A percentile compares a stretch with the other conserved stretches of the same genome.
These are phyloP conservation scores for Flexamia atlantica DNA, from an alignment of 2,888 invertebrate genomes.

Conservation along the genomic window DNA sequence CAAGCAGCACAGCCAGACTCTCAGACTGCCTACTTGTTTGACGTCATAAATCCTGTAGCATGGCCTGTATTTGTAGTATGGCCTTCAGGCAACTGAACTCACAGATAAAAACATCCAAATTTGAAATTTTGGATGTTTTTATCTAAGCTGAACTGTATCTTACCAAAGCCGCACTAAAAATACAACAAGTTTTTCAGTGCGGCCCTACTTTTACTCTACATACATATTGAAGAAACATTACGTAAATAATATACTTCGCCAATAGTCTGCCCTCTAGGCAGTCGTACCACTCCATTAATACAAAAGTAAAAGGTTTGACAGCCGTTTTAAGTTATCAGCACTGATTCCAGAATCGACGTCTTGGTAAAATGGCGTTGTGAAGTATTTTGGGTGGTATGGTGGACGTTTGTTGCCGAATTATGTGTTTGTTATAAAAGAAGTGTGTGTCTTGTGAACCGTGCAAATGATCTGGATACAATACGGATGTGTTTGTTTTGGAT, in stretches of 20 bases:
- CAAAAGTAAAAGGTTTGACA: slow-evolving; percentile 19
- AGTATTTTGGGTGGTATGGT: slow-evolving; percentile 16
- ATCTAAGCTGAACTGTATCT: too few relatives aligned
- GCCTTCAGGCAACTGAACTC: too few relatives aligned
- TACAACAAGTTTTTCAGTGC: too few relatives aligned
- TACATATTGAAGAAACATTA: too few relatives aligned
- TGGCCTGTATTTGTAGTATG: too few relatives aligned
- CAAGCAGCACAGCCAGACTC: too few relatives aligned
- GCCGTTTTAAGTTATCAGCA: slow-evolving; percentile 36
- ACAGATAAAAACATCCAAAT: too few relatives aligned
- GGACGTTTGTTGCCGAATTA: slow-evolving; percentile 23
- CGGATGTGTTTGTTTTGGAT: slow-evolving; percentile 40
- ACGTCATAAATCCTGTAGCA: too few relatives aligned
- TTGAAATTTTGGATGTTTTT: too few relatives aligned
- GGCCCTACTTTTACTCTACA: too few relatives aligned
- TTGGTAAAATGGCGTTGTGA: slow-evolving; percentile 63
- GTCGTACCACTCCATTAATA: background rate
- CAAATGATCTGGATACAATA: slow-evolving; percentile 41
- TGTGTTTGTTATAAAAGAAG: slow-evolving; percentile 49
- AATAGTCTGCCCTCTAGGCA: background rate
- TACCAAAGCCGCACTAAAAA: too few relatives aligned
- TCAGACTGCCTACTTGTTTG: too few relatives aligned
- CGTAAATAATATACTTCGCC: background rate
- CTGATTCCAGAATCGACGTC: slow-evolving; percentile 61
- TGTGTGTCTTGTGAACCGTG: slow-evolving; percentile 42